Evolutionary conservation across 2,113 vertebrate species (phyloP), one percentile per base, ranked within the genome.

Genomic region (Sclerurus mexicanus): DNA sequence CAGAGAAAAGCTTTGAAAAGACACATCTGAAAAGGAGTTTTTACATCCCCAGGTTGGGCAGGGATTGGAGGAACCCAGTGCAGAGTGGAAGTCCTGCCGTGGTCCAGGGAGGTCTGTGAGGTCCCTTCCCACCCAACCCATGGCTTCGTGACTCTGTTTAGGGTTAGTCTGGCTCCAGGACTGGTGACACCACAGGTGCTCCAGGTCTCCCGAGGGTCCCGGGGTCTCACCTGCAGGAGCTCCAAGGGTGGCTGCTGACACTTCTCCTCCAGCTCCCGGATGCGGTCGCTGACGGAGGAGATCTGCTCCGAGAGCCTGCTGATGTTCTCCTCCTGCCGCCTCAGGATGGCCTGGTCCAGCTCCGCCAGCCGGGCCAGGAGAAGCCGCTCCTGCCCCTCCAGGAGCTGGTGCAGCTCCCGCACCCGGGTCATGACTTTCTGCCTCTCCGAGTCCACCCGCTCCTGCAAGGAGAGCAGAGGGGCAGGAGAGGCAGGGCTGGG

Each of bases 181-280:
- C 80, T 21, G 39, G 46, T 5, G 42, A 11, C 71, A 20, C 31
- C 40, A 1, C 63, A 2, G 9, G 12, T 14, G 56, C 50, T 17
- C 3, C 1, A 4, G 1, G 10, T 12, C 27, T 60, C 28, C 35
- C 2, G 10, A 20, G n/a, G 49, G 58, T 7, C 11, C 44, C 2
- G 12, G 27, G 21, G 35, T 60, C 96, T 95, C 91, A 98, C 98
- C 95, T 59, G 97, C 37, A 98, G 94, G 15, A 98, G 94, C 19
- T 92, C 91, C 19, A 50, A 79, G 0, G 93, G 83, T 0, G 92
- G 80, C 50, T 77, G 95, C 76, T 5, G 31, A 2, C 67, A 93
- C 49, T 93, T 97, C 14, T 97, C 96, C 76, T 97, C 96, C 94
- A 98, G 71, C 25, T 98, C 96, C 4, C 15, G n/a, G 23, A 98